Base-by-base conservation (phyloP, 1,140 invertebrate species). In the Drosophila kikkawai region DNA sequence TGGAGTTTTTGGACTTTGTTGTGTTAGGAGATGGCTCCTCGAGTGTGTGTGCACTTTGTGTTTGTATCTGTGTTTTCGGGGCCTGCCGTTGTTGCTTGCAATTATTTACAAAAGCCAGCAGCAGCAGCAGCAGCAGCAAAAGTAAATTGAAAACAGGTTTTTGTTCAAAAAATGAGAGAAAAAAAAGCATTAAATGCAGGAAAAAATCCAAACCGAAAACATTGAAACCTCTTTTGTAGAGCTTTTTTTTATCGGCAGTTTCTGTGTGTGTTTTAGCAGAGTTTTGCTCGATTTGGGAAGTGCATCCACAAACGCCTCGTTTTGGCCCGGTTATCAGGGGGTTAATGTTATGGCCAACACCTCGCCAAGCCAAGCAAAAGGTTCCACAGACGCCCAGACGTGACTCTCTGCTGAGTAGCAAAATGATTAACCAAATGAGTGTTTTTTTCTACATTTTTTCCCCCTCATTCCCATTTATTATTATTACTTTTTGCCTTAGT, bases 181-280 rank as follows among this genome's bases (percentile, higher is more conserved):
- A 80, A 69, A 87, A 36, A 45, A 56, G 26, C 22, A 26, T 36
- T 26, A 56, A 26, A 13, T 19, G 36, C 19, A 39, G 53, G 53
- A 71, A 79, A 57, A 70, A 55, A 60, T 56, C 37, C 67, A 39
- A 34, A 61, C 75, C 50, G 68, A 80, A 79, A 84, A 81, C 81
- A 87, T 87, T 87, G 83, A 87, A 88, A 88, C 85, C 85, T 88
- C 85, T 91, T 88, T 85, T 83, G 84, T 86, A 71, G 75, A 91
- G 81, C 77, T 88, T 88, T 90, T 87, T 87, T 88, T 81, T 68
- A 75, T 48, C 41, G 32, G 36, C 19, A 56, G 36, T 56, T 39
- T 50, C 19, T 47, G 47, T 64, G 50, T 51, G 36, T 19, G 44
- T 26, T 65, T 55, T 41, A 50, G 26, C 45, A 61, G 55, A 66